Evolutionary conservation across 2,113 vertebrate species (phyloP).

Genomic region (Vimba vimba): DNA sequence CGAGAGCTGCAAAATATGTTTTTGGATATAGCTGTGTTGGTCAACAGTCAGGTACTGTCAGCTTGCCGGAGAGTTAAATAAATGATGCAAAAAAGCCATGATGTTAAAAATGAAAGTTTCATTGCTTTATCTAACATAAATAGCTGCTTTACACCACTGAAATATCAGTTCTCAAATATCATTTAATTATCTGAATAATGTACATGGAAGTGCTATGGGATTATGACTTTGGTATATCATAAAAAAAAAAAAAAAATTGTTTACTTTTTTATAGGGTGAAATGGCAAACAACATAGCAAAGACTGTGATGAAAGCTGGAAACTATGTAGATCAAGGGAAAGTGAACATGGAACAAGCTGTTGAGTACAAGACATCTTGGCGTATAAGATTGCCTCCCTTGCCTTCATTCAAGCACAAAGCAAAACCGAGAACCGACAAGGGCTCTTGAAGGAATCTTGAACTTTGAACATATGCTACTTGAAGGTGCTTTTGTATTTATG

Average conservation of each 20-base stretch:
- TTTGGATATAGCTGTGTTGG: slow-evolving; percentile 84
- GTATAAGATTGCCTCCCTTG: slow-evolving; percentile 74
- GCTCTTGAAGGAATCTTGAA: background rate
- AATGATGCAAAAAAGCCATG: background rate
- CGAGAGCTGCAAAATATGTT: slow-evolving; percentile 87
- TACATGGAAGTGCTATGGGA: background rate
- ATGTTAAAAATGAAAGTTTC: background rate
- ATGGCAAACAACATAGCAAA: slow-evolving; percentile 92
- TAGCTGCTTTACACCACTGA: background rate
- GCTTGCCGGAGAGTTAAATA: background rate
- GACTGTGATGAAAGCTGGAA: slow-evolving; percentile 79
- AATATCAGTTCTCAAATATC: background rate
- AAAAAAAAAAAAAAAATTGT: too few relatives aligned
- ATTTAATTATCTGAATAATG: background rate
- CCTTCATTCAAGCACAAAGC: slow-evolving; percentile 60
- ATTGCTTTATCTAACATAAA: background rate
- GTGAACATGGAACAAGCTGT: slow-evolving; percentile 83
- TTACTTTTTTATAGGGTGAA: slow-evolving; percentile 80
- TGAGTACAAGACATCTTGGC: slow-evolving; percentile 81
- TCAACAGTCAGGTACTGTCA: slow-evolving; percentile 84
- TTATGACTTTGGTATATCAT: background rate
- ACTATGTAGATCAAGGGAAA: slow-evolving; percentile 81
- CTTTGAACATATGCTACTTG: background rate
- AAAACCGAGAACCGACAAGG: background rate
- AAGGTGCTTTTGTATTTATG: background rate